Evolutionary conservation across 2,797 vertebrate species (phyloP).

Genomic region (Micropoecilia bifurca): DNA sequence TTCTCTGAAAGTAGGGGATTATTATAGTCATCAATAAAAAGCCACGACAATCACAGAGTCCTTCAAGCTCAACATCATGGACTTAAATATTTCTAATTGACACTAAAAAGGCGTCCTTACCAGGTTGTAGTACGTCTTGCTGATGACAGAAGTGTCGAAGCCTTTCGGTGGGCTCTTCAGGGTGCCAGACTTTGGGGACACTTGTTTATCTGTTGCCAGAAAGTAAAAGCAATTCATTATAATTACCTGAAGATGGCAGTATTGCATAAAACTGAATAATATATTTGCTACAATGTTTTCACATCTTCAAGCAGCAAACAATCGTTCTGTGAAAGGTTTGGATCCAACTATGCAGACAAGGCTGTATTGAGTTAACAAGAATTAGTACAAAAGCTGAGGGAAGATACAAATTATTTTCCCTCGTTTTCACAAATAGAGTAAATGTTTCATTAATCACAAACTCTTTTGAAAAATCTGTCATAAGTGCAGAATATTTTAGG

Average conservation of each 20-base stretch:
- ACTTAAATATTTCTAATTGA: neutral
- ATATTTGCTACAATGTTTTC: neutral
- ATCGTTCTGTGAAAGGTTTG: neutral
- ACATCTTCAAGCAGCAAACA: neutral
- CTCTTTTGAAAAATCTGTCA: neutral
- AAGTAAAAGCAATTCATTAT: constrained; percentile 12
- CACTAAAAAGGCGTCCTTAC: constrained; percentile 76
- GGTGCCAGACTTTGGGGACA: constrained; percentile 95
- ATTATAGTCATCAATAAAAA: neutral
- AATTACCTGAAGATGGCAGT: neutral
- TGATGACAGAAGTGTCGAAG: constrained; percentile 92
- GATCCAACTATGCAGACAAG: neutral
- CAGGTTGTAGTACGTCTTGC: constrained; percentile 98
- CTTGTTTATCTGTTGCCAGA: constrained; percentile 88
- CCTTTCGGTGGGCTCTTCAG: constrained; percentile 96
- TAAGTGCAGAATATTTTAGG: neutral
- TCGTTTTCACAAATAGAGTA: neutral
- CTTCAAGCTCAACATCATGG: neutral
- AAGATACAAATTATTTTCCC: neutral
- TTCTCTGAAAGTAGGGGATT: neutral
- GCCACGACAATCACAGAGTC: neutral
- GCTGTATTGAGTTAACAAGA: neutral
- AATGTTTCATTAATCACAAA: neutral
- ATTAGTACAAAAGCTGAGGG: neutral
- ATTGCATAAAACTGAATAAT: neutral